A percentile compares a stretch with the other conserved stretches of the same genome.
Evolutionary conservation across 2,113 vertebrate genomes (phyloP).

Genomic region (Aythya baeri): DNA sequence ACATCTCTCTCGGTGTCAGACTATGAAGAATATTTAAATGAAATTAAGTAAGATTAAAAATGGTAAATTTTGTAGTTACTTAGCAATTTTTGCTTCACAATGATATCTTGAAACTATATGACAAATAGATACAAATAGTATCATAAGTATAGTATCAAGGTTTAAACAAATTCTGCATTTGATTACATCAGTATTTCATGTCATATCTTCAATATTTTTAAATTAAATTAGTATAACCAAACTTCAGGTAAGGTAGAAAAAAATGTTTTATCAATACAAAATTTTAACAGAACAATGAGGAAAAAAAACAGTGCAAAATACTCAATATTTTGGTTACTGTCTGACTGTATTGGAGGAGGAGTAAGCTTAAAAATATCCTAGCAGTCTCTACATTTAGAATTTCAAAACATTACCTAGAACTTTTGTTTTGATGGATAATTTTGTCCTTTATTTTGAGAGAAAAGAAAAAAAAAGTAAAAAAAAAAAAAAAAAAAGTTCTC

Average conservation of each 20-base stretch:
- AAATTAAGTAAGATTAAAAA: neutral
- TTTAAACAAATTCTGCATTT: neutral
- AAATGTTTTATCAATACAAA: neutral
- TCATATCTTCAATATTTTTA: neutral
- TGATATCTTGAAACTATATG: neutral
- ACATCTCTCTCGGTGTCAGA: neutral
- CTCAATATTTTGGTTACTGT: neutral
- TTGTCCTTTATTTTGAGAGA: neutral
- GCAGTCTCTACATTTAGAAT: neutral
- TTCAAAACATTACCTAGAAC: neutral
- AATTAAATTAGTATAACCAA: neutral
- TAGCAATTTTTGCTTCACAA: neutral
- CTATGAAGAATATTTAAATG: neutral
- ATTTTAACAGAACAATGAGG: neutral
- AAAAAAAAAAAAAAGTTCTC: neutral
- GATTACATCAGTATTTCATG: neutral
- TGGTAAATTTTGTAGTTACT: neutral
- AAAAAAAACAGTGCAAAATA: rapidly evolving
- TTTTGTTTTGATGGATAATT: neutral
- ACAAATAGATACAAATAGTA: neutral
- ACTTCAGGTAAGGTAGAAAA: neutral
- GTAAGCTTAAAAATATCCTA: neutral
- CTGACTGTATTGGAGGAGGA: rapidly evolving
- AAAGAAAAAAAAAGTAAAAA: neutral
- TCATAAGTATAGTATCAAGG: neutral